Base-by-base conservation (phyloP, 1,140 invertebrate genomes). In the Cherax quadricarinatus region DNA sequence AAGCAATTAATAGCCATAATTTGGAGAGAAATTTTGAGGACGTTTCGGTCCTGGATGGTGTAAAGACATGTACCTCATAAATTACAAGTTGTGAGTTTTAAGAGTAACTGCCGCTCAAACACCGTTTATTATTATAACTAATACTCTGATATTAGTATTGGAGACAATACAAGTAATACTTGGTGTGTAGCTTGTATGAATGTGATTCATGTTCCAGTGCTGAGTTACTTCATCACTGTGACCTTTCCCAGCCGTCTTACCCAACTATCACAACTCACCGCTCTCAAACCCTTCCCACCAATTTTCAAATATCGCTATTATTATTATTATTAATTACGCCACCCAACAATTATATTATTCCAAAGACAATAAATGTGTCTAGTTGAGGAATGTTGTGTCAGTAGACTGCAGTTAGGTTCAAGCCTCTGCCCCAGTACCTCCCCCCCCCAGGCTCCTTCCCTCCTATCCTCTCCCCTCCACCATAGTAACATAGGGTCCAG, bases 271-370 rank as follows among this genome's bases (percentile, higher is more conserved):
- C 62, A 51, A 21, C 12, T 2, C 49, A 49, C 16, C 16, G 5
- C 81, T 7, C 21, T 41, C 12, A 24, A 6, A 57, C 1, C 53
- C 10, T 84, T 6, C 41, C 41, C 51, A 49, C 53, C 24, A 10
- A 4, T 10, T 41, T 84, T 9, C 0, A 24, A 6, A 16, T 6
- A 41, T 7, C n/a, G 7, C 30, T 80, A 14, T 9, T 75, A 21
- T 21, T 57, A 57, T 57, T 57, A 7, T 30, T 62, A 53, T 84
- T 49, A 84, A 51, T 62, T 21, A 84, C 41, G 53, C 82, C 30
- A 62, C 30, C 21, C 49, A 84, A n/a, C 82, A 60, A 48, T n/a
- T 60, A 30, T 84, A 62, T 84, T 84, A 84, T 30, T 84, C 51
- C 82, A 12, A 62, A 51, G 53, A 48, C 53, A 57, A 62, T 84